Base-by-base conservation (phyloP, 2,797 vertebrate species). In the Yasuhikotakia modesta region DNA sequence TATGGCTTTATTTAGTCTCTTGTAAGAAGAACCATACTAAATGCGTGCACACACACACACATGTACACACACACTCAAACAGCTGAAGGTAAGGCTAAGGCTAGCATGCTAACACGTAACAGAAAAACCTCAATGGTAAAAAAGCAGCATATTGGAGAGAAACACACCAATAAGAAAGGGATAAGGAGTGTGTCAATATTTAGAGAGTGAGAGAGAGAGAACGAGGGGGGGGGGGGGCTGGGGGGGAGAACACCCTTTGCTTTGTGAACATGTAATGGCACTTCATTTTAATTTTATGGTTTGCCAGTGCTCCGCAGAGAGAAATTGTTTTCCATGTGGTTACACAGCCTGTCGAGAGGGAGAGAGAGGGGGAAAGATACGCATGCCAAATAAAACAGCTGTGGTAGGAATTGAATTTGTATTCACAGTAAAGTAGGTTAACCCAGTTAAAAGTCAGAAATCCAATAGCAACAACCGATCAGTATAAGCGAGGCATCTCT, bases 381-480 rank as follows among this genome's bases (percentile, higher is more conserved):
- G 81, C 88, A 88, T 89, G 87, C 84, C 85, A 87, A 83, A 87
- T 83, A 85, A 86, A 93, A 91, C 89, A 90, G 89, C 82, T 83
- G 90, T 89, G 90, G 90, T 92, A 92, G 88, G 92, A 93, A 92
- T 93, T 94, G 92, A 93, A 93, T 94, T 94, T 93, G 91, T 93
- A 93, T 94, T 94, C 92, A 92, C 90, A 90, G 89, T 91, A 91
- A 93, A 93, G 92, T 93, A 91, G 91, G 91, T 93, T 92, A 94
- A 93, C 91, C 89, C 90, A 92, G 90, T 93, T 94, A 93, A 93
- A 93, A 93, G 90, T 92, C 90, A 88, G 88, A 91, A 93, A 93
- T 93, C 92, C 92, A 93, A 93, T 93, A 92, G 92, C 90, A 85
- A 76, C 73, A 87, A 87, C 89, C 89, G 91, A 92, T 92, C 89